These are phyloP conservation scores for Cebus imitator DNA, from an alignment of 2,113 vertebrate genomes.

Conservation along the genomic window DNA sequence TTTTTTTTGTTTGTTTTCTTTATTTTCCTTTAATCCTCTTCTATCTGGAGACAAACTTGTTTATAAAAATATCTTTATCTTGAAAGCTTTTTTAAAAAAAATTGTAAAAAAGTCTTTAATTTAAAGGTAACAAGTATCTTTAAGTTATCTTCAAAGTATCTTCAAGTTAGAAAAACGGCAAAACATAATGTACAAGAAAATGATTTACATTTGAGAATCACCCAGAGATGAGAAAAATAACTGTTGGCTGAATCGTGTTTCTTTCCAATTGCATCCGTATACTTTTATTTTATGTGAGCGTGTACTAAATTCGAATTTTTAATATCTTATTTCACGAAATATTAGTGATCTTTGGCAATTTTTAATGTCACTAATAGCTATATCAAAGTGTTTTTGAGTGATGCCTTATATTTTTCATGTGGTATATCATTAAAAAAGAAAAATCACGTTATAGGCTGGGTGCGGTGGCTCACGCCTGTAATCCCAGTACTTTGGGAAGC, in stretches of 20 bases:
- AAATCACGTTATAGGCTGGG: too few species aligned
- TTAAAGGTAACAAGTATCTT: background rate
- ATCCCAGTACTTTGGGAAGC: too few species aligned
- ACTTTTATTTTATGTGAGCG: background rate
- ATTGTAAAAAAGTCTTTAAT: background rate
- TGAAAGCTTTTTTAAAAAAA: background rate
- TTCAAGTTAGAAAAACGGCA: background rate
- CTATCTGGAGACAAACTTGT: background rate
- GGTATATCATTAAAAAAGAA: background rate
- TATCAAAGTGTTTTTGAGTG: background rate
- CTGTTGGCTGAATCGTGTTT: background rate
- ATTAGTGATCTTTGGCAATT: background rate
- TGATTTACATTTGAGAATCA: background rate
- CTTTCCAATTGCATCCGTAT: background rate
- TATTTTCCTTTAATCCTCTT: too few species aligned
- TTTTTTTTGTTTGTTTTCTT: too few species aligned
- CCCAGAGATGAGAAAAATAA: background rate
- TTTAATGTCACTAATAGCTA: background rate
- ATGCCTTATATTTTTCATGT: background rate
- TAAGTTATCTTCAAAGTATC: background rate
- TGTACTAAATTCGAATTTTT: background rate
- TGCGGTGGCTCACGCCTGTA: too few species aligned
- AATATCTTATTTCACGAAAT: background rate
- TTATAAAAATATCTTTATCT: background rate
- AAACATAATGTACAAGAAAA: background rate